A percentile compares a stretch with the other conserved stretches of the same genome.
phyloP scores from a whole-genome alignment of 2,797 vertebrate genomes.

The Cyclura pinguis region DNA sequence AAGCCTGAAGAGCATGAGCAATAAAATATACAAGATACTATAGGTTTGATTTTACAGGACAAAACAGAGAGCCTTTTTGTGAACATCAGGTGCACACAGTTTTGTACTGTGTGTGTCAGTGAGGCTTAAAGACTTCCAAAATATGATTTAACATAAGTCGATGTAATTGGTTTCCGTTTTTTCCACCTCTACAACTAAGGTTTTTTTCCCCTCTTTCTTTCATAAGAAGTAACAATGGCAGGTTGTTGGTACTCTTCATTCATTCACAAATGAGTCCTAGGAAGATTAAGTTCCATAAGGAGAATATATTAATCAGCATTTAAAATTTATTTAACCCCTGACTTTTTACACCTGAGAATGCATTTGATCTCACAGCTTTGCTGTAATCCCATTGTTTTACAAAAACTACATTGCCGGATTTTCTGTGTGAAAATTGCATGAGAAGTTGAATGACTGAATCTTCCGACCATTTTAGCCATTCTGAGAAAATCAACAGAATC shows the following conservation, averaged over 20 bases:
- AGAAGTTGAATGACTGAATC: slow-evolving; percentile 55
- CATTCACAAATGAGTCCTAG: neutral
- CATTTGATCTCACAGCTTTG: slow-evolving; percentile 50
- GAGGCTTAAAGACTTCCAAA: neutral
- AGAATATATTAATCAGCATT: slow-evolving; percentile 34
- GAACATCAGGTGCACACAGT: neutral
- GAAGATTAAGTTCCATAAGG: neutral
- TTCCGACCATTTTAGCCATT: slow-evolving; percentile 66
- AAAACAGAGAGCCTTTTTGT: neutral
- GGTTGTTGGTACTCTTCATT: neutral
- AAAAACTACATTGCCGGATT: slow-evolving; percentile 56
- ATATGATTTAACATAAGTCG: neutral
- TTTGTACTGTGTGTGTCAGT: neutral
- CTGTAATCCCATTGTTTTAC: slow-evolving; percentile 52
- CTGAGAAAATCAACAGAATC: slow-evolving; percentile 71
- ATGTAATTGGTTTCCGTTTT: neutral
- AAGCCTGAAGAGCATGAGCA: neutral
- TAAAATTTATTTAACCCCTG: slow-evolving; percentile 48
- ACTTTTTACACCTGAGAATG: slow-evolving; percentile 61
- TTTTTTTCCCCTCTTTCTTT: neutral
- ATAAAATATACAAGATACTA: neutral
- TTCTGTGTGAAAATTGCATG: slow-evolving; percentile 58
- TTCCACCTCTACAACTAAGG: neutral
- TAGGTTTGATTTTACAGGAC: neutral
- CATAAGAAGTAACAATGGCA: neutral